These are phyloP conservation scores for Lasioglossum lativentre DNA, from an alignment of 2,888 invertebrate species.

Conservation along the genomic window DNA sequence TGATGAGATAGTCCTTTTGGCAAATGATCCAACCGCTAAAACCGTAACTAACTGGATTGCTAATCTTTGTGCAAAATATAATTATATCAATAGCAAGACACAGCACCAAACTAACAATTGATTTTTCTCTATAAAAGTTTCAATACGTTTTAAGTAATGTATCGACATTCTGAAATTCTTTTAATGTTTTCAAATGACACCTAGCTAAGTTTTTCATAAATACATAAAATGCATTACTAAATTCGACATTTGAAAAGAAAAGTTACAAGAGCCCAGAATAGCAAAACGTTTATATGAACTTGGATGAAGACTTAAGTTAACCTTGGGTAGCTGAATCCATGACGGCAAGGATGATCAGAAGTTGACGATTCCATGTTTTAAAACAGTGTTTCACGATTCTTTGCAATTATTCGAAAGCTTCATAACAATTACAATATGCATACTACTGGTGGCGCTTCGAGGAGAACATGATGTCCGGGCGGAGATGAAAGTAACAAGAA, in stretches of 20 bases:
- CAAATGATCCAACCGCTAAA: neutral
- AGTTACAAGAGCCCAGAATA: neutral
- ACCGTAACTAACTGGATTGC: too few relatives aligned
- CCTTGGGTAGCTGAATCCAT: neutral
- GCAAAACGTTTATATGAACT: neutral
- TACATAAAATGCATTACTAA: neutral
- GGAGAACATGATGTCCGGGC: neutral
- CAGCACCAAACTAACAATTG: too few relatives aligned
- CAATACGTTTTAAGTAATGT: neutral
- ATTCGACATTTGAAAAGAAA: neutral
- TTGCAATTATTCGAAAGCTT: neutral
- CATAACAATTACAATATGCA: neutral
- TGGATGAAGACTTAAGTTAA: neutral
- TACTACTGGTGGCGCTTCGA: neutral
- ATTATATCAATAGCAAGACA: neutral
- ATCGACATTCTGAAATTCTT: neutral
- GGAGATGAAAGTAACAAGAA: slow-evolving; percentile 29
- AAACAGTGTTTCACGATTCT: neutral
- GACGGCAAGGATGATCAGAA: slow-evolving; percentile 34
- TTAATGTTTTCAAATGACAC: neutral
- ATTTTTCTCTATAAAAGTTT: too few relatives aligned
- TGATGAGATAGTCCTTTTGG: neutral
- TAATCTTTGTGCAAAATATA: neutral
- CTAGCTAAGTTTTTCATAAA: neutral
- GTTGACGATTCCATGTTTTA: slow-evolving; percentile 19